A percentile compares a stretch with the other conserved stretches of the same genome.
phyloP scores from a whole-genome alignment of 1,140 invertebrate species.

The Cheumatopsyche charites region DNA sequence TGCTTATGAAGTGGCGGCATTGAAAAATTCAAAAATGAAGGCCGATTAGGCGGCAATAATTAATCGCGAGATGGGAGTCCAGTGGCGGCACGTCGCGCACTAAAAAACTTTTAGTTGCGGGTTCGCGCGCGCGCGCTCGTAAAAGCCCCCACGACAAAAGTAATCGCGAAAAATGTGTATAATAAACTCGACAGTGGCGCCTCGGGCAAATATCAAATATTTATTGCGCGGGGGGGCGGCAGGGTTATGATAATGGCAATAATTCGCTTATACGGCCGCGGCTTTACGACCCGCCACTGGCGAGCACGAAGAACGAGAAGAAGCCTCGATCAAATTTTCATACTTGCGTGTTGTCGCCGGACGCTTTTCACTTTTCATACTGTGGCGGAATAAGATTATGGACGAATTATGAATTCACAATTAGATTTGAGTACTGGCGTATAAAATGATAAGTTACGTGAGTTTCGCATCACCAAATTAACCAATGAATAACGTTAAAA shows the following conservation, averaged over 20 bases:
- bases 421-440: no score
- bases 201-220: constrained; percentile 32
- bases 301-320: neutral
- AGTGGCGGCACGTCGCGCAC: constrained; percentile 29
- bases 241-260: constrained; percentile 37
- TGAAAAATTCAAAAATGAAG: no score
- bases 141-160: constrained; percentile 26
- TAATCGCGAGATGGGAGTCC: no score
- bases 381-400: no score
- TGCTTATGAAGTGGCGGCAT: no score
- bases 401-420: no score
- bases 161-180: constrained; percentile 39
- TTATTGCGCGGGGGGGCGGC: constrained; percentile 16
- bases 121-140: constrained; percentile 1
- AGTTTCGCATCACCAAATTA: no score
- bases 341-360: neutral
- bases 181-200: constrained; percentile 30
- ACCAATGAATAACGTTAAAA: no score
- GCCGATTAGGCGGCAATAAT: no score
- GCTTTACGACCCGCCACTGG: constrained; percentile 13
- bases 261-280: constrained; percentile 36
- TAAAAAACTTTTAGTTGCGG: constrained; percentile 39
- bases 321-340: constrained; percentile 16
- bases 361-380: no score
- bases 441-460: no score